Conservation (phyloP, 2,888 invertebrate genomes). For the Frankliniella intonsa region DNA sequence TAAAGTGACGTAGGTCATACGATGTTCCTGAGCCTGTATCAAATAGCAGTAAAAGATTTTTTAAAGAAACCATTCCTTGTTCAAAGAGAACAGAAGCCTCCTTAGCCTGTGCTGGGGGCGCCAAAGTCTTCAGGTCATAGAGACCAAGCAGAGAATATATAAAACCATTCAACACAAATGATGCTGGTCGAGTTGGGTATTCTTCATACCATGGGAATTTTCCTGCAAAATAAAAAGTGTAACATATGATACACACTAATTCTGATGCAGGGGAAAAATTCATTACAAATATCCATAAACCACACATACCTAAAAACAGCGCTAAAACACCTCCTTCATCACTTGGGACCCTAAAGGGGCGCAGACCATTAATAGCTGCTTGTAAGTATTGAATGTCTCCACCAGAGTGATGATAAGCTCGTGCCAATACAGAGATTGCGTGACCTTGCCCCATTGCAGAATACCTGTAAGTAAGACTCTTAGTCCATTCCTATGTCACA, state of each 20-base stretch:
- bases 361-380: constrained; percentile 74
- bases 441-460: constrained; percentile 99
- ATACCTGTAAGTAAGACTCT: constrained; percentile 54
- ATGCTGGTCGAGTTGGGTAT: constrained; percentile 91
- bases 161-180: constrained; percentile 97
- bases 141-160: constrained; percentile 87
- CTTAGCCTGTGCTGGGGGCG: constrained; percentile 63
- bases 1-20: constrained; percentile 93
- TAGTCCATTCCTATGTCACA: background rate
- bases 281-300: too few species aligned
- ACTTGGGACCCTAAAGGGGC: constrained; percentile 69
- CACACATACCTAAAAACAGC: constrained; percentile 67
- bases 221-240: constrained; percentile 23
- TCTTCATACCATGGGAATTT: constrained; percentile 78
- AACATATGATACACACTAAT: background rate
- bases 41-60: constrained; percentile 79
- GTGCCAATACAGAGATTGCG: constrained; percentile 85
- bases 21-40: constrained; percentile 94
- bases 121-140: constrained; percentile 85
- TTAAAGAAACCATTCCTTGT: constrained; percentile 81
- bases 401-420: constrained; percentile 81
- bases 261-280: background rate
- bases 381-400: constrained; percentile 71
- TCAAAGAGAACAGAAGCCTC: constrained; percentile 72
- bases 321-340: constrained; percentile 78